A percentile compares a stretch with the other conserved stretches of the same genome.
phyloP scores from a whole-genome alignment of 2,888 invertebrate species.

The Neoaliturus tenellus region DNA sequence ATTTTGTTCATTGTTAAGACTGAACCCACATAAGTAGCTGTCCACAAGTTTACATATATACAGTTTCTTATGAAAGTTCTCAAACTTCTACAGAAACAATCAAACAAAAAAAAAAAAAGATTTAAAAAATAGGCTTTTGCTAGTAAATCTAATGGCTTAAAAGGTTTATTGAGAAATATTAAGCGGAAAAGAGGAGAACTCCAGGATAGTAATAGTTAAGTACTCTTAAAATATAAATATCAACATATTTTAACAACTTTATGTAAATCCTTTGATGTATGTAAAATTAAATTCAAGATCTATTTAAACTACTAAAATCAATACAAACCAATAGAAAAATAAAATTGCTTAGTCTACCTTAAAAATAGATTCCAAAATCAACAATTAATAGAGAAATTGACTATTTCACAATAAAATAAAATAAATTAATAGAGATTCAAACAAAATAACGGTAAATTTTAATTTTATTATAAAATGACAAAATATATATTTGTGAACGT shows the following conservation, averaged over 20 bases:
- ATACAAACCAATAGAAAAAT: too few species aligned
- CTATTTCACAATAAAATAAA: too few species aligned
- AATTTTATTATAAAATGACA: too few species aligned
- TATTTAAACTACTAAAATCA: too few species aligned
- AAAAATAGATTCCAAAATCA: neutral
- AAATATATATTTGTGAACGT: too few species aligned
- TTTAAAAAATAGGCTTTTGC: neutral
- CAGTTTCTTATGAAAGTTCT: neutral
- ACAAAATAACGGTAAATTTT: too few species aligned
- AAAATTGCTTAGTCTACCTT: too few species aligned
- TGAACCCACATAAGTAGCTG: neutral
- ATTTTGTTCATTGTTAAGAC: neutral
- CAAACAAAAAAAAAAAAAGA: neutral
- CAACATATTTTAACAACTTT: neutral
- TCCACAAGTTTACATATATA: neutral
- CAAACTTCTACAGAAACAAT: neutral
- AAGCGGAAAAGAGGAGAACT: neutral
- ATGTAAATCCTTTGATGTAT: neutral
- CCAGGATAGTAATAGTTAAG: neutral
- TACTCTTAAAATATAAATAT: neutral
- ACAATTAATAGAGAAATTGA: neutral
- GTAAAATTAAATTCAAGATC: too few species aligned
- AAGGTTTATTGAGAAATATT: too few species aligned
- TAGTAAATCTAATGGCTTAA: too few species aligned
- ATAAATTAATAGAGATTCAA: too few species aligned